Conservation (phyloP, 2,888 invertebrate species). For the Liodrosophila aerea region DNA sequence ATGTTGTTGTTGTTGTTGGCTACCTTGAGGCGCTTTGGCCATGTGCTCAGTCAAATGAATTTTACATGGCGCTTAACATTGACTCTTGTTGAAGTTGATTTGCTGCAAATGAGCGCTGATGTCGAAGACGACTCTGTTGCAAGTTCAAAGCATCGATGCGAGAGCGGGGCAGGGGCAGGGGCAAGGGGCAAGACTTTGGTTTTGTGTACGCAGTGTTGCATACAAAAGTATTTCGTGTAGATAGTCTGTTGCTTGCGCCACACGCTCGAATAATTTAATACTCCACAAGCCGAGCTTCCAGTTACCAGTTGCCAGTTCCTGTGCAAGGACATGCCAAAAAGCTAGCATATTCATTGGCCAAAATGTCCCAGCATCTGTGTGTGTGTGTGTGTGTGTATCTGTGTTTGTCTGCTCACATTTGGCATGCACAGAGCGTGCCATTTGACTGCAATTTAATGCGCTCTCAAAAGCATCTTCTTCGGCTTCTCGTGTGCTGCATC, state of each 20-base stretch:
- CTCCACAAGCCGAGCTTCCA: constrained; percentile 22
- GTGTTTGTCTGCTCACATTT: constrained; percentile 53
- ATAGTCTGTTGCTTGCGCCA: constrained; percentile 51
- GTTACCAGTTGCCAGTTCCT: constrained; percentile 10
- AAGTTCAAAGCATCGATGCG: constrained; percentile 33
- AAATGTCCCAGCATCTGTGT: constrained; percentile 25
- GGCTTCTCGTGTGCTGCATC: constrained; percentile 25
- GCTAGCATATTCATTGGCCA: constrained; percentile 55
- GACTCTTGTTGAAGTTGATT: constrained; percentile 63
- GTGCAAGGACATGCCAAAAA: constrained; percentile 42
- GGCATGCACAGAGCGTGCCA: constrained; percentile 72
- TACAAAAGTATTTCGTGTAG: constrained; percentile 63
- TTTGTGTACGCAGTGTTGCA: constrained; percentile 68
- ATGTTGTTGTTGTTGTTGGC: neutral
- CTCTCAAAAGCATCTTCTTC: constrained; percentile 44
- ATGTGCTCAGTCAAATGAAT: constrained; percentile 67
- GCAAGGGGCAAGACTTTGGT: constrained; percentile 21
- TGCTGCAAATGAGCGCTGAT: constrained; percentile 69
- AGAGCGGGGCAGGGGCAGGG: neutral
- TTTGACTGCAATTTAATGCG: constrained; percentile 79
- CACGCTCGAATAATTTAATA: constrained; percentile 78
- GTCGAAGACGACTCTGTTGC: constrained; percentile 20
- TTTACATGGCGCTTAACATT: constrained; percentile 63
- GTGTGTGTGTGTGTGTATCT: constrained; percentile 16
- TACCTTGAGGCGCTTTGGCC: constrained; percentile 21